These are phyloP conservation scores for Stegodyphus dumicola DNA, from an alignment of 1,140 invertebrate species.

Conservation along the genomic window DNA sequence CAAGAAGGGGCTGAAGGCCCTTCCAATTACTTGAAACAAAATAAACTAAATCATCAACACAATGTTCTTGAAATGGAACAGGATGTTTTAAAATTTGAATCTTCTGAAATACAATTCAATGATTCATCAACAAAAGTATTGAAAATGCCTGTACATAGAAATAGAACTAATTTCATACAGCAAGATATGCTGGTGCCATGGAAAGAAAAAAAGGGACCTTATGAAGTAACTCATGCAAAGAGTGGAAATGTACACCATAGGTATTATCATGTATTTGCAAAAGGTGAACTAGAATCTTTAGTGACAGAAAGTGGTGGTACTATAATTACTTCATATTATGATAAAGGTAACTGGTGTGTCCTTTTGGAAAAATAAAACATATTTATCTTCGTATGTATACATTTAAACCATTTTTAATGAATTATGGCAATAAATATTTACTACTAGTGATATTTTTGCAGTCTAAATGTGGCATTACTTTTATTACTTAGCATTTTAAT, in stretches of 20 bases:
- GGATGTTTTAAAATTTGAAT: neutral
- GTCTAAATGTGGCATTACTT: too few relatives aligned
- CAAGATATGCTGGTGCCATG: slow-evolving; percentile 74
- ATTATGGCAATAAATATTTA: neutral
- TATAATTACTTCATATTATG: slow-evolving; percentile 84
- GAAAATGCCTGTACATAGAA: slow-evolving; percentile 84
- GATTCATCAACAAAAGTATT: slow-evolving; percentile 21
- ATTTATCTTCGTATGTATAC: neutral
- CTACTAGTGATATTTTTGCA: too few relatives aligned
- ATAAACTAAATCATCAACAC: slow-evolving; percentile 2
- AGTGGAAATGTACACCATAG: slow-evolving; percentile 75
- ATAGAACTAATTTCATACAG: slow-evolving; percentile 87
- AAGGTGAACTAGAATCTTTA: slow-evolving; percentile 83
- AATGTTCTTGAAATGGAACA: neutral
- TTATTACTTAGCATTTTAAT: too few relatives aligned
- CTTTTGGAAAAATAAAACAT: slow-evolving; percentile 75
- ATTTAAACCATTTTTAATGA: neutral
- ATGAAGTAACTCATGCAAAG: slow-evolving; percentile 65
- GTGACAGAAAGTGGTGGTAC: slow-evolving; percentile 72
- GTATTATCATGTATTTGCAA: slow-evolving; percentile 95
- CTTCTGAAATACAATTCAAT: slow-evolving; percentile 7
- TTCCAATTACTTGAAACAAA: slow-evolving; percentile 80
- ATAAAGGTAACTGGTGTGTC: slow-evolving; percentile 96
- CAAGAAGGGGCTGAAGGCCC: slow-evolving; percentile 78
- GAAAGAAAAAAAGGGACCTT: slow-evolving; percentile 67